Evolutionary conservation across 2,113 vertebrate species (phyloP), one percentile per base, ranked within the genome.

Genomic region (Callithrix jacchus): DNA sequence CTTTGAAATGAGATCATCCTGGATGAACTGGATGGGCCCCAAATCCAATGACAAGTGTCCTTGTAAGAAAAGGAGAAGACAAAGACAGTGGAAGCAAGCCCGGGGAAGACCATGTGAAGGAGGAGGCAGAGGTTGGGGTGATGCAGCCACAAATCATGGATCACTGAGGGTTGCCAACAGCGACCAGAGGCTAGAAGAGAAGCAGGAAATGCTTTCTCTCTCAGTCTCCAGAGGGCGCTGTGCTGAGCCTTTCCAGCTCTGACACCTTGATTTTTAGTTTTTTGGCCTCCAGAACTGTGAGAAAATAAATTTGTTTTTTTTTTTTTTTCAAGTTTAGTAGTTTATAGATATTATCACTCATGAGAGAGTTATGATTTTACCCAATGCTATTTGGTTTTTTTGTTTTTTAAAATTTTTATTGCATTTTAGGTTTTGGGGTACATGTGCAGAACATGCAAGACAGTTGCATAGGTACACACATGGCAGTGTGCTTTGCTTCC

Each of bases 271-370:
- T 1, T 42, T 66, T 68, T 47, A 35, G 32, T 47, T 11, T 13
- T 92, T 6, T 77, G 68, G 12, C 25, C 21, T 66, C n/a, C 25
- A 54, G 58, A 92, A 81, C 56, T 37, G 9, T 21, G 58, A 92
- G 58, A 80, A 94, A 81, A 68, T 11, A 61, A 17, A 61, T 76
- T n/a, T n/a, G n/a, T n/a, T n/a, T n/a, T n/a, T n/a, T n/a, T n/a
- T n/a, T n/a, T n/a, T n/a, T n/a, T n/a, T 87, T 80, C 49, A 85
- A 95, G 37, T 96, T 79, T 27, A n/a, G 68, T 82, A 61, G 64
- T 58, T 93, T 68, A 52, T 42, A 84, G 91, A 35, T 7, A 18
- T 27, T 58, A 23, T 81, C 47, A 20, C 37, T 84, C 40, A 40
- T 77, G 85, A 79, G 21, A 73, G 52, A 91, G 25, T 76, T 95